phyloP scores from a whole-genome alignment of 2,797 vertebrate species.

The Myripristis jacobus region DNA sequence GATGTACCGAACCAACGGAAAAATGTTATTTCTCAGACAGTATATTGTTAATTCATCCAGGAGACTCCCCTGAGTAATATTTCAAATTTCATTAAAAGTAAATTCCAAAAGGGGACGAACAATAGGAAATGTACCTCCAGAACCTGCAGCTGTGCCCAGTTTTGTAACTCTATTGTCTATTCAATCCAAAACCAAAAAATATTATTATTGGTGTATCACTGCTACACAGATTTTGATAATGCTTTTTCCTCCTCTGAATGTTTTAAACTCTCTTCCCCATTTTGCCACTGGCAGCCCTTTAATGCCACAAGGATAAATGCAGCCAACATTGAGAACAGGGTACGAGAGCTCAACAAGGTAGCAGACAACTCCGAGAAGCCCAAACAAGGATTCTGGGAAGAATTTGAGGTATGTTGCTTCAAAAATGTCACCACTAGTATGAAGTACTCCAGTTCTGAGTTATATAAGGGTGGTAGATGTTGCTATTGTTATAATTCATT shows the following conservation, averaged over 20 bases:
- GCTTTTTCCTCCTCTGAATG: slow-evolving; percentile 7
- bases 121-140: no score
- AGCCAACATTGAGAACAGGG: slow-evolving; percentile 89
- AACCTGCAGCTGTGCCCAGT: no score
- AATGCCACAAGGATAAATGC: slow-evolving; percentile 90
- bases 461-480: no score
- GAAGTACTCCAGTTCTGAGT: not conserved
- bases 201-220: not conserved
- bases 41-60: no score
- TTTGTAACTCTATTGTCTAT: no score
- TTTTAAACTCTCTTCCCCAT: slow-evolving; percentile 16
- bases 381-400: slow-evolving; percentile 94
- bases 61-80: no score
- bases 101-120: no score
- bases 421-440: not conserved
- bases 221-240: not conserved
- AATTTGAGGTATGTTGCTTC: slow-evolving; percentile 87
- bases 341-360: slow-evolving; percentile 90
- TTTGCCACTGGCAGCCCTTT: slow-evolving; percentile 82
- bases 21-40: no score
- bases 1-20: no score
- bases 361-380: slow-evolving; percentile 90
- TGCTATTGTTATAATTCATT: no score
- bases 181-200: not conserved
- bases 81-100: no score